A percentile compares a stretch with the other conserved stretches of the same genome.
These are phyloP conservation scores for Darevskia nairensis DNA, from an alignment of 2,797 vertebrate genomes.

Conservation along the genomic window DNA sequence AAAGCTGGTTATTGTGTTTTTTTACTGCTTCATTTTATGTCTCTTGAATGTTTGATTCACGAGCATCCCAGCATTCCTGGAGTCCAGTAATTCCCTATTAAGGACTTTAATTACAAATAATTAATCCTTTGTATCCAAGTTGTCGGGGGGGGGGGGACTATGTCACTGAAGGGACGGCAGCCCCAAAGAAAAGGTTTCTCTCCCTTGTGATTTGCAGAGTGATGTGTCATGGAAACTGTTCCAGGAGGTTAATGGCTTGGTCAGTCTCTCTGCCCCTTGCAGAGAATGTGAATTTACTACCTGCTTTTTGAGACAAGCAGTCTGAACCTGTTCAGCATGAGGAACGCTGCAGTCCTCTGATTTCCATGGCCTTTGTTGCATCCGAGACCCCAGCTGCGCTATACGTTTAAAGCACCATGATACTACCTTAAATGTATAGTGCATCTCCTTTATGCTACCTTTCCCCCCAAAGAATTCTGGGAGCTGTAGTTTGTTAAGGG, in stretches of 20 bases:
- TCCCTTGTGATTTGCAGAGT: neutral
- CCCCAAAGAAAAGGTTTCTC: neutral
- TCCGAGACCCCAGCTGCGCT: neutral
- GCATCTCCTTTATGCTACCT: no score
- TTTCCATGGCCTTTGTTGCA: neutral
- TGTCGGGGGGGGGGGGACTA: neutral
- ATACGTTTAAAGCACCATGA: no score
- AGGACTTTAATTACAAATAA: slow-evolving; percentile 20
- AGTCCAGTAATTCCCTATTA: slow-evolving; percentile 31
- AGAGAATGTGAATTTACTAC: neutral
- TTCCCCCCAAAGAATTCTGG: no score
- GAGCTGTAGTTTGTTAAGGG: no score
- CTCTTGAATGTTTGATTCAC: slow-evolving; percentile 41
- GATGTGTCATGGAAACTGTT: neutral
- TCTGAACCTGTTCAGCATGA: neutral
- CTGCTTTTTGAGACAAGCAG: neutral
- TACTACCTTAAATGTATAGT: no score
- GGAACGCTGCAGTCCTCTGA: neutral
- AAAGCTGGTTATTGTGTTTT: slow-evolving; percentile 11
- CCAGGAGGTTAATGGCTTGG: neutral
- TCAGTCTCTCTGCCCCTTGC: neutral
- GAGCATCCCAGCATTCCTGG: slow-evolving; percentile 33
- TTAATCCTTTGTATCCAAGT: slow-evolving; percentile 23
- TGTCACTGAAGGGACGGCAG: neutral
- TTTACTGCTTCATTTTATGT: slow-evolving; percentile 26